Evolutionary conservation across 2,888 invertebrate genomes (phyloP), one percentile per base, ranked within the genome.

Genomic region (Branchellion lobata): DNA sequence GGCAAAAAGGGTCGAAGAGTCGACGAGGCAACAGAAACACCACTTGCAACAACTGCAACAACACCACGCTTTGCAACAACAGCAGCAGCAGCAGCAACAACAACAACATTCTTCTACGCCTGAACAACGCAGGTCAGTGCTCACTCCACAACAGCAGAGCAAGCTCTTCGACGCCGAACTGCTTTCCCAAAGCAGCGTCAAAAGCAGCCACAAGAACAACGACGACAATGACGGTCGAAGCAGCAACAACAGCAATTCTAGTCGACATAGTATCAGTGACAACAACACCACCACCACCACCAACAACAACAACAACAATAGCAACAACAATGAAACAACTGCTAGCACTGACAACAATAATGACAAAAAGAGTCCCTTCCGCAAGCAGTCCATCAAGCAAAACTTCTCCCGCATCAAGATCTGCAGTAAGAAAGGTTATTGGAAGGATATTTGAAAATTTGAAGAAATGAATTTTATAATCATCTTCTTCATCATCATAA

Each of bases 401-500:
- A 57, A n/a, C 61, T 57, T 57, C 21, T 57, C 61, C 5, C 21
- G 61, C 5, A 57, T 57, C 61, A 57, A 57, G 24, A 57, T 57
- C 5, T 57, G n/a, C 21, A 57, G 61, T n/a, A 57, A 24, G 24
- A 57, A 57, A 57, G 61, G 61, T 57, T 24, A 5, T n/a, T n/a
- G 5, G 21, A 57, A 3, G 24, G 8, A 14, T 57, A 8, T 8
- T 57, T 57, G 21, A 40, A 40, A 8, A 14, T 40, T 40, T 14
- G n/a, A n/a, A n/a, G n/a, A n/a, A n/a, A n/a, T n/a, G n/a, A n/a
- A n/a, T n/a, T n/a, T 74, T 53, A 57, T 79, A 27, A 53, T 79
- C 53, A 79, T 79, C 24, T n/a, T 79, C 61, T 29, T 74, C 69
- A 40, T 73, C 73, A 79, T 74, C 79, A 33, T 79, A 34, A 72